These are phyloP conservation scores for Dromaius novaehollandiae DNA, from an alignment of 2,113 vertebrate genomes.

Conservation along the genomic window DNA sequence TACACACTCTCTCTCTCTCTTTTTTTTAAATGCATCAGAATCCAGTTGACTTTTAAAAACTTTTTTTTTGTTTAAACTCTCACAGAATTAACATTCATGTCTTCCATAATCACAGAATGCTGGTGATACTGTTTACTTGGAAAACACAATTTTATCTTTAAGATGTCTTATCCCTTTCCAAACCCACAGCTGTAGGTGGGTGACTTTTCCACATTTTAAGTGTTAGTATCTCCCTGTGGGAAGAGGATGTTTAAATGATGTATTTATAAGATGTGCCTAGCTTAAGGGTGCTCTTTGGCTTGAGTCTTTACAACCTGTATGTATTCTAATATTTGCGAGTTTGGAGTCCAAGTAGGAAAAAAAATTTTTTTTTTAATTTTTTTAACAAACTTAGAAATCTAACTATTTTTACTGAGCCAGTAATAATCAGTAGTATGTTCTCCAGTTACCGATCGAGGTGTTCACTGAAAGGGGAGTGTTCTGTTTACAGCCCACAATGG, in stretches of 20 bases:
- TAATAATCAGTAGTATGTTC: background rate
- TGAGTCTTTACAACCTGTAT: background rate
- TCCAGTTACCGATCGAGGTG: background rate
- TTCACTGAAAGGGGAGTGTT: background rate
- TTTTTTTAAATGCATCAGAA: background rate
- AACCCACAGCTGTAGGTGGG: background rate
- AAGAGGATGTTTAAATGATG: background rate
- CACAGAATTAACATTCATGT: background rate
- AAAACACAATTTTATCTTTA: slow-evolving; percentile 8
- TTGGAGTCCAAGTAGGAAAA: background rate
- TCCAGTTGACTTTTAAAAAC: slow-evolving; percentile 75
- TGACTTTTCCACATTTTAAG: background rate
- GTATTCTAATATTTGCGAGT: background rate
- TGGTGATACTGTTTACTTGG: slow-evolving; percentile 48
- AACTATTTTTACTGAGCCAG: background rate
- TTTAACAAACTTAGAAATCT: background rate
- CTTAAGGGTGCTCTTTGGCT: background rate
- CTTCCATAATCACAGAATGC: slow-evolving; percentile 20
- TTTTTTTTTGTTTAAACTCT: background rate
- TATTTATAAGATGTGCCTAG: background rate
- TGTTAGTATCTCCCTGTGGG: background rate
- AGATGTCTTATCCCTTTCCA: slow-evolving; percentile 68
- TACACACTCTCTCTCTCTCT: background rate
- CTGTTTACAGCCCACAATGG: background rate
- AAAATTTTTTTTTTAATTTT: background rate